Evolutionary conservation across 2,797 vertebrate genomes (phyloP), one percentile per base, ranked within the genome.

Genomic region (Rhabdomys pumilio): DNA sequence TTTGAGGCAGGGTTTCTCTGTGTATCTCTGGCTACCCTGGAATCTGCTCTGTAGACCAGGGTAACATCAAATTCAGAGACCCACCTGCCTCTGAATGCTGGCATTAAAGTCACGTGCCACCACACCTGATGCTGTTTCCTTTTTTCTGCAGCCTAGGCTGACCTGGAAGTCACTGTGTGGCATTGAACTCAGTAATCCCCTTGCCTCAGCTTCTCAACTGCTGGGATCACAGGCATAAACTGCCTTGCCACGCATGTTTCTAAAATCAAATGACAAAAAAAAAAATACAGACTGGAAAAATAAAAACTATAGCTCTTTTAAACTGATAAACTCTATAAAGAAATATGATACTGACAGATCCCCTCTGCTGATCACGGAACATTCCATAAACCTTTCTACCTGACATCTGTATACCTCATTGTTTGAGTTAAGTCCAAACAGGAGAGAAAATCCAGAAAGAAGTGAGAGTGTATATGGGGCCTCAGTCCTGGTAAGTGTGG

Each of bases 381-480:
- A 34, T 59, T 29, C 24, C n/a, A 87, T 53, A 96, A 89, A 50
- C 3, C 82, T 91, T 53, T 55, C 29, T 15, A 89, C 79, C 53
- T n/a, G 90, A 61, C 69, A 79, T 6, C 41, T 24, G 14, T 15
- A 22, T 88, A 41, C 80, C 65, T 6, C 24, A 29, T 24, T 69
- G 34, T 44, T 65, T 29, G 41, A 90, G 22, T 86, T 86, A 57
- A 69, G n/a, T 31, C 53, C 63, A 86, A 72, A 93, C 53, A 94
- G 50, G 79, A 84, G 22, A 76, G 41, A 77, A 94, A 89, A 69
- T 63, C 50, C 75, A 86, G 67, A 87, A 86, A 61, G 38, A 94
- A 19, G 63, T 69, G 11, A 7, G 79, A 29, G 31, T 44, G 67
- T 59, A 17, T 55, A 55, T 47, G 55, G 13, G 67, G 63, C 7